Percentiles rank a stretch among this genome's conserved stretches.
phyloP scores from a whole-genome alignment of 2,113 vertebrate species.

The Chloebia gouldiae region DNA sequence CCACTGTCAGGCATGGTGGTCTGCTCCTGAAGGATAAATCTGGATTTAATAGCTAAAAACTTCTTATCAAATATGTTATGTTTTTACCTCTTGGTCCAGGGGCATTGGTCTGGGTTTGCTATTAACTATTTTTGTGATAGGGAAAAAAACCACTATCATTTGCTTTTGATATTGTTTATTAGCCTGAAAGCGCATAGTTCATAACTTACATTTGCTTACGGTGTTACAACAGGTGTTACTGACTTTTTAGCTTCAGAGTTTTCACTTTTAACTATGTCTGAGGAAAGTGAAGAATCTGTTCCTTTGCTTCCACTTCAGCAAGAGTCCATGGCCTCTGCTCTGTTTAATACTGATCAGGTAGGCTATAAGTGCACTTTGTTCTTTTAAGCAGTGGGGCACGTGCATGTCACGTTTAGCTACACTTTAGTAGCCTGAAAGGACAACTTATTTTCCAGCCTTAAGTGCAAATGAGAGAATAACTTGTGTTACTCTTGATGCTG shows the following conservation, averaged over 20 bases:
- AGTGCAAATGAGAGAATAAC: not conserved
- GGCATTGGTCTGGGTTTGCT: conserved; percentile 27
- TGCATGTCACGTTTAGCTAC: not conserved
- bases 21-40: not conserved
- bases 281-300: conserved; percentile 63
- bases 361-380: conserved; percentile 54
- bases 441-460: not conserved
- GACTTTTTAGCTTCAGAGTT: conserved; percentile 57
- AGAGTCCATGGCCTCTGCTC: conserved; percentile 54
- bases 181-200: conserved; percentile 38
- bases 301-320: conserved; percentile 67
- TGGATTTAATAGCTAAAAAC: not conserved
- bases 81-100: conserved; percentile 10
- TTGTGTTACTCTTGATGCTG: not conserved
- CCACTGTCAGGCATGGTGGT: not conserved
- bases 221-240: conserved; percentile 61
- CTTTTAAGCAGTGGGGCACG: conserved; percentile 33
- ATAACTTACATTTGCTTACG: conserved; percentile 47
- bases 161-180: conserved; percentile 53
- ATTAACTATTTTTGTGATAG: conserved; percentile 48
- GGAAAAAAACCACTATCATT: not conserved
- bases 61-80: not conserved
- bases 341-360: conserved; percentile 57
- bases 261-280: conserved; percentile 64
- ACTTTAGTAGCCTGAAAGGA: not conserved